These are phyloP conservation scores for Zygogramma bicolorata DNA, from an alignment of 2,888 invertebrate species.

Conservation along the genomic window DNA sequence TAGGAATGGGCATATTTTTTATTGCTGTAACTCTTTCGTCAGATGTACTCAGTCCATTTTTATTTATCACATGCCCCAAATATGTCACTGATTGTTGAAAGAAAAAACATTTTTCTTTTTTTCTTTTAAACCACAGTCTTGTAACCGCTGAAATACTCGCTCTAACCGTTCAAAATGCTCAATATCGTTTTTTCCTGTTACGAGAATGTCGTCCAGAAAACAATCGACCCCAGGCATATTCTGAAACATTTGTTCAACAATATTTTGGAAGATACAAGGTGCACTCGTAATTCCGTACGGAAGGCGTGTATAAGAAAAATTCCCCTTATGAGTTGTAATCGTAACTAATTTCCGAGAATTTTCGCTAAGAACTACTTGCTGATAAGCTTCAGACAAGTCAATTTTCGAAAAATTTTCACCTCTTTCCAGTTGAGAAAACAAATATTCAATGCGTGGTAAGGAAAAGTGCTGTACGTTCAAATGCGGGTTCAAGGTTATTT, in stretches of 20 bases:
- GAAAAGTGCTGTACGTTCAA: background rate
- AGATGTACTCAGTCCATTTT: constrained; percentile 43
- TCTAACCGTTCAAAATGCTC: background rate
- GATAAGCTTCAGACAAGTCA: background rate
- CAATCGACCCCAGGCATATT: background rate
- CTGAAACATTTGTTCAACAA: background rate
- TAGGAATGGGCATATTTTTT: constrained; percentile 19
- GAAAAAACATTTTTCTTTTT: constrained; percentile 49
- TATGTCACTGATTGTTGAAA: constrained; percentile 37
- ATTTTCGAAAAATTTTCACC: background rate
- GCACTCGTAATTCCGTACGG: background rate
- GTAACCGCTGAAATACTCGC: constrained; percentile 8
- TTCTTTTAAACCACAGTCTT: constrained; percentile 42
- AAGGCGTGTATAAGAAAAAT: background rate
- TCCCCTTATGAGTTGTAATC: background rate
- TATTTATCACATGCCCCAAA: no score
- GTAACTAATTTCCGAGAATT: no score
- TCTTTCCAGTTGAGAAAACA: no score
- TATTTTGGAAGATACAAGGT: background rate
- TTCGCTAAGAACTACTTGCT: no score
- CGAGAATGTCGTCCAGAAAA: background rate
- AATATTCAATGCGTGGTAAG: no score
- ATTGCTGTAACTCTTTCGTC: constrained; percentile 44
- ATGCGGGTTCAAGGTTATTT: background rate
- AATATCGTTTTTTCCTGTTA: background rate